Conservation (phyloP, 2,888 invertebrate genomes). For the Podabrus alpinus region DNA sequence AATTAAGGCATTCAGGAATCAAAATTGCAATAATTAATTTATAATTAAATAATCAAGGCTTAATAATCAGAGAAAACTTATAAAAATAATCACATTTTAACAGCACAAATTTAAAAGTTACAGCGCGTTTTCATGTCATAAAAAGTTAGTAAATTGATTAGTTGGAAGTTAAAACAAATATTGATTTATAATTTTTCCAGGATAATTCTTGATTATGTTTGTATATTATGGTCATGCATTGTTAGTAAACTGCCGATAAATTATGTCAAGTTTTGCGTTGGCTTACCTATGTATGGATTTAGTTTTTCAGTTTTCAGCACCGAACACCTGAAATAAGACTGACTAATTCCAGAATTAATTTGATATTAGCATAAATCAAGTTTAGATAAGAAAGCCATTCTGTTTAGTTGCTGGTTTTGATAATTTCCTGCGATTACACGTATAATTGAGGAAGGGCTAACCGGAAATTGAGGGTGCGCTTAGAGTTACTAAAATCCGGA, state of each 20-base stretch:
- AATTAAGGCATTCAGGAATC: not conserved
- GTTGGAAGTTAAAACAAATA: not conserved
- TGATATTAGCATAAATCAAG: constrained; percentile 44
- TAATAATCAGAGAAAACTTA: not conserved
- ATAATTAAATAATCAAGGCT: not conserved
- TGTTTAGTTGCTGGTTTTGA: constrained; percentile 51
- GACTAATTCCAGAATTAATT: not conserved
- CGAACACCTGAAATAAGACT: not conserved
- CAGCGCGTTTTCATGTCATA: not conserved
- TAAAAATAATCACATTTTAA: not conserved
- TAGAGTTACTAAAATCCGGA: constrained; percentile 53
- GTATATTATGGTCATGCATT: not conserved
- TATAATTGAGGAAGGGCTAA: constrained; percentile 55
- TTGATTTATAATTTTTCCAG: not conserved
- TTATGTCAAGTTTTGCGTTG: not conserved
- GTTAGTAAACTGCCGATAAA: not conserved
- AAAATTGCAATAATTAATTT: not conserved
- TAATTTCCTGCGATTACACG: constrained; percentile 57
- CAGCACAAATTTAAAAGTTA: not conserved
- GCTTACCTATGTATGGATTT: not conserved
- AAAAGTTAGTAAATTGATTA: not conserved
- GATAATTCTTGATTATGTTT: not conserved
- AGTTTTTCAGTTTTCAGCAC: not conserved
- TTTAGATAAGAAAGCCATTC: constrained; percentile 49
- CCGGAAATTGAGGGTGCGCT: constrained; percentile 58